These are phyloP conservation scores for Nomada hirtipes DNA, from an alignment of 2,888 invertebrate genomes.

Conservation along the genomic window DNA sequence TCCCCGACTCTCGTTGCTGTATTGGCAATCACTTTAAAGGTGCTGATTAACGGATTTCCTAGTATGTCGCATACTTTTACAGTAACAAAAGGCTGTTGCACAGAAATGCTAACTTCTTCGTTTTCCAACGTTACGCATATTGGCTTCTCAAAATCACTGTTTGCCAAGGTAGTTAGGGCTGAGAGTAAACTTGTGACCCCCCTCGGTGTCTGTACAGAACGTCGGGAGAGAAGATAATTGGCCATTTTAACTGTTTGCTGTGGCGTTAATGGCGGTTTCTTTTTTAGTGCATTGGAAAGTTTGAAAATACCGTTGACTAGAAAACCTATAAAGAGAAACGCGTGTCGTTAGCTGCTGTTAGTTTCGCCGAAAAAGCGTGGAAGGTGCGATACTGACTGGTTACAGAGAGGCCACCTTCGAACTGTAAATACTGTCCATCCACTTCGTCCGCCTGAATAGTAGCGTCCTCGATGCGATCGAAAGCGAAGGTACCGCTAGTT, in stretches of 20 bases:
- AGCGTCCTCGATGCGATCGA: slow-evolving; percentile 95
- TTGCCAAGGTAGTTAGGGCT: slow-evolving; percentile 89
- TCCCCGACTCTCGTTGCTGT: slow-evolving; percentile 90
- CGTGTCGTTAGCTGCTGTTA: background rate
- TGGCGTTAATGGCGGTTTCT: slow-evolving; percentile 89
- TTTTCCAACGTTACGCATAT: slow-evolving; percentile 93
- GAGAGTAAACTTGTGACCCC: slow-evolving; percentile 93
- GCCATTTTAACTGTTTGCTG: slow-evolving; percentile 95
- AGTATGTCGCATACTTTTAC: slow-evolving; percentile 91
- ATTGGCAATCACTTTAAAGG: slow-evolving; percentile 90
- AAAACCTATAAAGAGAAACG: slow-evolving; percentile 82
- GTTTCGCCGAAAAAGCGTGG: background rate
- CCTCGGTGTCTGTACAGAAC: slow-evolving; percentile 94
- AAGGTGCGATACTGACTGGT: slow-evolving; percentile 84
- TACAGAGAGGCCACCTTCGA: slow-evolving; percentile 95
- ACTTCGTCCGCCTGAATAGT: slow-evolving; percentile 98
- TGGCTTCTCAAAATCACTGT: slow-evolving; percentile 90
- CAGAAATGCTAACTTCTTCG: slow-evolving; percentile 89
- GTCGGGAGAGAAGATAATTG: slow-evolving; percentile 94
- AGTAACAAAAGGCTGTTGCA: slow-evolving; percentile 90
- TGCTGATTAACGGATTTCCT: slow-evolving; percentile 89
- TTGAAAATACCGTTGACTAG: slow-evolving; percentile 88
- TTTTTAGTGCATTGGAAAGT: slow-evolving; percentile 87
- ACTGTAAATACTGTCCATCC: slow-evolving; percentile 94
- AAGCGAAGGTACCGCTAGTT: slow-evolving; percentile 88